Evolutionary conservation across 2,113 vertebrate genomes (phyloP).

Genomic region (Entomyzon cyanotis): DNA sequence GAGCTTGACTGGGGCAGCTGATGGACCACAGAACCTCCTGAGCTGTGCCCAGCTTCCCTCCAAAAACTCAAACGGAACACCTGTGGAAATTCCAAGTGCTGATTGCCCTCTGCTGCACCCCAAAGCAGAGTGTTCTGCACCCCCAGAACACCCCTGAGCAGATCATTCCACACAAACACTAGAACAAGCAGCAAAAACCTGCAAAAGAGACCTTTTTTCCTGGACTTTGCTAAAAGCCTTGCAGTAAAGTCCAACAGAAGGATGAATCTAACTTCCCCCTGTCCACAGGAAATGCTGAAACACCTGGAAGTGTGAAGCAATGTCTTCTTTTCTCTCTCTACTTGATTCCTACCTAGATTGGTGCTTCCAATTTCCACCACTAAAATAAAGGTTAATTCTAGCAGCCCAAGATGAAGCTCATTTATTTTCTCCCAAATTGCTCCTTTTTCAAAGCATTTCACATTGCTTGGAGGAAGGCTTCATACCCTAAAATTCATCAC

Average conservation of each 20-base stretch:
- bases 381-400: constrained; percentile 15
- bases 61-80: background rate
- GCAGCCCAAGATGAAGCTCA: background rate
- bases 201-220: background rate
- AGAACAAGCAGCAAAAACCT: background rate
- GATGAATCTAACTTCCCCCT: background rate
- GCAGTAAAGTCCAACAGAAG: background rate
- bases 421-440: constrained; percentile 25
- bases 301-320: background rate
- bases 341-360: background rate
- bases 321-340: background rate
- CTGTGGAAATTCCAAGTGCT: background rate
- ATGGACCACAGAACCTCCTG: background rate
- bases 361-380: background rate
- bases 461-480: background rate
- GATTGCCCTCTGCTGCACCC: background rate
- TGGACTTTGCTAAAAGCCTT: background rate
- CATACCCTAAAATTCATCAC: background rate
- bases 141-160: background rate
- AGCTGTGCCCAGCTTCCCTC: background rate
- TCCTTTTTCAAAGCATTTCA: background rate
- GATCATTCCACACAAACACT: background rate
- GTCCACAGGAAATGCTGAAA: background rate
- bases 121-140: background rate
- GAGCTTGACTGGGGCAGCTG: background rate